Base-by-base conservation (phyloP, 1,140 invertebrate species). In the Bombus haemorrhoidalis region DNA sequence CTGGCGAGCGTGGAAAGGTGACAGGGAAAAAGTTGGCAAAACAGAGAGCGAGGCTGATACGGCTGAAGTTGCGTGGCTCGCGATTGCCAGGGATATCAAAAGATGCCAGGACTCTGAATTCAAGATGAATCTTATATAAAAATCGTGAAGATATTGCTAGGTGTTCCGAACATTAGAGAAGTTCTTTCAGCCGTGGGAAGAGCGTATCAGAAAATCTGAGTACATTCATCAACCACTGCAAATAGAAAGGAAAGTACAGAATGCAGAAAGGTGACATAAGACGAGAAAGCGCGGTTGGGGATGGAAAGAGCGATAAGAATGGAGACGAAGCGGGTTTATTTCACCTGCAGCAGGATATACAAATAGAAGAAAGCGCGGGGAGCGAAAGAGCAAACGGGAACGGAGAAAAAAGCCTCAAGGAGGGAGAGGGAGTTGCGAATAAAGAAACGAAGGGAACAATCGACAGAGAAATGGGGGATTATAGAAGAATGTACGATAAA, bases 321-420 rank as follows among this genome's bases (percentile, higher is more conserved):
- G 43, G n/a, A 47, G 5, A n/a, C 59, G 39, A 41, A 78, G 18
- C 28, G 41, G n/a, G n/a, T 79, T 79, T 79, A 78, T 64, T 78
- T 66, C 76, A n/a, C n/a, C 18, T 18, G 10, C 12, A 34, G 22
- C 1, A 62, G n/a, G 28, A 66, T 34, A 34, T 78, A 78, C 32
- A 66, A 41, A 64, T 78, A 43, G 39, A 64, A 66, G 43, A 8
- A 37, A 28, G 25, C 34, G 34, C 22, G 32, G 5, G 4, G 34
- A 76, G 74, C 12, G n/a, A 62, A 39, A 59, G 74, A 78, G 76
- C n/a, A 66, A 66, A 78, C 9, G 76, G 62, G 18, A 41, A 41
- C 28, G 25, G 43, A 78, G 39, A 25, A 5, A 59, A 59, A 78
- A 47, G 62, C 62, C 39, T n/a, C 9, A 10, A 18, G 76, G 41